Evolutionary conservation across 2,888 invertebrate genomes (phyloP), one percentile per base, ranked within the genome.

Genomic region (Phengaris arion): DNA sequence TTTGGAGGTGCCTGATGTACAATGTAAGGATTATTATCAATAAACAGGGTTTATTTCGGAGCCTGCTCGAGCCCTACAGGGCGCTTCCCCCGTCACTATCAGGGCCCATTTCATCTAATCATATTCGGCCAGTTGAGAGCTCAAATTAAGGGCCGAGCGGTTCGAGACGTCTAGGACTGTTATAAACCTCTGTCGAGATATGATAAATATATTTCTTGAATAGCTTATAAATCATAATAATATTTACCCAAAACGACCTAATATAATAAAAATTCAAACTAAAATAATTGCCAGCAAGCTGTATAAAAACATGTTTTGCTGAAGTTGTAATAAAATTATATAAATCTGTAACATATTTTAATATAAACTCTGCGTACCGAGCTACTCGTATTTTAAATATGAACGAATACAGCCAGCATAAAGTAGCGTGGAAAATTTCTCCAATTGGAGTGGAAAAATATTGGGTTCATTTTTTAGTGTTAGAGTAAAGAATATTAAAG

Each of bases 271-370:
- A 35, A 35, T 10, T 64, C 35, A 64, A 12, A 64, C 35, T 12
- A 45, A 5, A 15, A 45, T 13, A 35, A 35, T 13, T 45, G 5
- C 64, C 6, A 12, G 15, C 64, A 35, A 45, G 35, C 64, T 45
- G 35, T 64, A 64, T 64, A 12, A 64, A 64, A 64, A 64, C 35
- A 35, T 12, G 12, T 22, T 64, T 22, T 13, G 64, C 35, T 64
- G 6, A 35, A 64, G 64, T 64, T 10, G 64, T 64, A 64, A 64
- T 64, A 64, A 64, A 64, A 64, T 64, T 64, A 64, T 35, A 35
- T 10, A 12, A 64, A 64, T 64, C 35, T 64, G 35, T 35, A 64
- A 35, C 35, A 64, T 12, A 64, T 64, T 64, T 64, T 64, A 64
- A 45, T 64, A 64, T 13, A 64, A 64, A 64, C 12, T 64, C 45